Conservation (phyloP, 2,113 vertebrate species). For the Cyrtonyx montezumae region DNA sequence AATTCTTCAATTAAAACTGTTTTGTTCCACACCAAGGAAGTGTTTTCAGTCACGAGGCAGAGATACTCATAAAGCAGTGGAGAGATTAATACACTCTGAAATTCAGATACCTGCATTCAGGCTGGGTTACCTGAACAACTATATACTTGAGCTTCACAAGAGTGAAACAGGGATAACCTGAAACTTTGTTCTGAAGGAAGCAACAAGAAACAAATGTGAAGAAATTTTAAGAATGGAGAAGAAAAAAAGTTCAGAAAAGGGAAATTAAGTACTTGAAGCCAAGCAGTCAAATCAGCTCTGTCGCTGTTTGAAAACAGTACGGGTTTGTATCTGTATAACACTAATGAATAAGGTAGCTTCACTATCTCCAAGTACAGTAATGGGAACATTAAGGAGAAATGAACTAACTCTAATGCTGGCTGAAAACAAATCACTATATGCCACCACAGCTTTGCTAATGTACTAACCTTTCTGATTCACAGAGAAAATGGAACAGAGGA, state of each 20-base stretch:
- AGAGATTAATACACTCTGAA: constrained; percentile 33
- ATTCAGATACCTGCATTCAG: background rate
- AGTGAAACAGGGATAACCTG: background rate
- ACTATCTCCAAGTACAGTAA: background rate
- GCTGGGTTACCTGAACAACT: background rate
- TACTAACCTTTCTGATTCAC: background rate
- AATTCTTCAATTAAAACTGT: background rate
- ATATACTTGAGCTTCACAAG: background rate
- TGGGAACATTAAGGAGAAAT: background rate
- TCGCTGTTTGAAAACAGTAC: background rate
- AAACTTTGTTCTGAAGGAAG: background rate
- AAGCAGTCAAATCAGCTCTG: background rate
- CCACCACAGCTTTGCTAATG: background rate
- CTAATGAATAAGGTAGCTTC: background rate
- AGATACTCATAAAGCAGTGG: background rate
- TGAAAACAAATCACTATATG: background rate
- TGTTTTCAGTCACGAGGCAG: constrained; percentile 7
- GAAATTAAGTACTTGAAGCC: background rate
- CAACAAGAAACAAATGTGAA: background rate
- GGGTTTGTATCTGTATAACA: background rate
- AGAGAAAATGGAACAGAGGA: background rate
- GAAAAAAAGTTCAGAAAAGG: background rate
- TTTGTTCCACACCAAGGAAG: background rate
- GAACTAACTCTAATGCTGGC: background rate
- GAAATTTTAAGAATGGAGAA: background rate